A percentile compares a stretch with the other conserved stretches of the same genome.
phyloP scores from a whole-genome alignment of 2,797 vertebrate genomes.

The Crocodylus rhombifer region DNA sequence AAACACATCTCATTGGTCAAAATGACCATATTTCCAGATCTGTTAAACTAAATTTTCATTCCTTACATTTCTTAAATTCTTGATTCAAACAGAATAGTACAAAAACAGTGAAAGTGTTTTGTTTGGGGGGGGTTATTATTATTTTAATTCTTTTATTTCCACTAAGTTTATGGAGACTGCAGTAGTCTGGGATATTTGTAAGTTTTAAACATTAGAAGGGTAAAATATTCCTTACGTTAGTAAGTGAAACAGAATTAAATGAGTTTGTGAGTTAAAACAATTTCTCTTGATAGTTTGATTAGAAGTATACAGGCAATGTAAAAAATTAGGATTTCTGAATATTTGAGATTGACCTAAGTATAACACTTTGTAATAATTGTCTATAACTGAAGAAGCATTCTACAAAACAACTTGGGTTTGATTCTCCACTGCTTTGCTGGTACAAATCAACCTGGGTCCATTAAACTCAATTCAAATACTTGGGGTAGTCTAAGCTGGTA shows the following conservation, averaged over 20 bases:
- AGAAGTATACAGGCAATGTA: neutral
- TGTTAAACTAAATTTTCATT: neutral
- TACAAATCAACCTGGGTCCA: neutral
- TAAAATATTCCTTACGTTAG: neutral
- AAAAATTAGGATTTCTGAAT: slow-evolving; percentile 26
- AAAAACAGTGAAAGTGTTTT: neutral
- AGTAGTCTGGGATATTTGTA: neutral
- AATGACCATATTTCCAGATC: neutral
- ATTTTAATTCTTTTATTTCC: neutral
- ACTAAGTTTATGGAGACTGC: neutral
- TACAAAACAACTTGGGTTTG: neutral
- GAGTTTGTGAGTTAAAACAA: neutral
- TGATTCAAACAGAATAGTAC: neutral
- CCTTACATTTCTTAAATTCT: neutral
- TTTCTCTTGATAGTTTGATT: neutral
- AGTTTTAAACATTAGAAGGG: neutral
- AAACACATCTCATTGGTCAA: neutral
- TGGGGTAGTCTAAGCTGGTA: neutral
- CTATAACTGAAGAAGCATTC: neutral
- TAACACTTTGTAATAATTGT: neutral
- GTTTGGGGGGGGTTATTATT: neutral
- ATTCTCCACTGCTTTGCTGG: neutral
- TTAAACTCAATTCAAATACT: neutral
- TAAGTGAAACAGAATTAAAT: neutral
- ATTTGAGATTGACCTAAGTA: slow-evolving; percentile 1